Conservation (phyloP, 2,888 invertebrate species). For the Temnothorax ravouxi region DNA sequence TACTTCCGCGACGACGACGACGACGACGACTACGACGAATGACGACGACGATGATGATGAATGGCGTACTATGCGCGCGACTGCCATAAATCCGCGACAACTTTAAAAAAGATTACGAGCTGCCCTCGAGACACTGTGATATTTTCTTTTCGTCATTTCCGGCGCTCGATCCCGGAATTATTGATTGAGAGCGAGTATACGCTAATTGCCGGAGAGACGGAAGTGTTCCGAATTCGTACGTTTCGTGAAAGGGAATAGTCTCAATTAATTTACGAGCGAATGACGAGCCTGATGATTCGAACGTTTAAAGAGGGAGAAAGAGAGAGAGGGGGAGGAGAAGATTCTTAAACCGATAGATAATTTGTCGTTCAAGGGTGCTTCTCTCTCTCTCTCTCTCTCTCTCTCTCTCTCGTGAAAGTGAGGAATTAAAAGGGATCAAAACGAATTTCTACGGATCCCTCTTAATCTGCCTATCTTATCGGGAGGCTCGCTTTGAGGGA, state of each 20-base stretch:
- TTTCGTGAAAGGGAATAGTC: conserved; percentile 7
- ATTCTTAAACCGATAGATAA: background rate
- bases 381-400: too few species aligned
- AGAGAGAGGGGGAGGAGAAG: too few species aligned
- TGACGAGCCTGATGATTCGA: background rate
- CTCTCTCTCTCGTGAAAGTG: background rate
- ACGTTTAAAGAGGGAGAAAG: background rate
- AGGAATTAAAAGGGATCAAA: conserved; percentile 17
- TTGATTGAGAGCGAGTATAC: conserved; percentile 31
- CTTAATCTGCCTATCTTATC: background rate
- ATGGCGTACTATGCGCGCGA: conserved; percentile 21
- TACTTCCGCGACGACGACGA: conserved; percentile 33
- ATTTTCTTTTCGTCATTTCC: conserved; percentile 47
- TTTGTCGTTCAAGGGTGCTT: conserved; percentile 3
- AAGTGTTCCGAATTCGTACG: conserved; percentile 29
- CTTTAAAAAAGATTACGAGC: conserved; percentile 46
- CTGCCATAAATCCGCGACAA: conserved; percentile 43
- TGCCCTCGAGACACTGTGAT: conserved; percentile 54
- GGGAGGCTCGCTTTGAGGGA: conserved; percentile 12
- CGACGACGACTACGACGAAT: conserved; percentile 6
- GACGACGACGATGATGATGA: background rate
- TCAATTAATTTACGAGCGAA: conserved; percentile 28
- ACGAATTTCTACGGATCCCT: conserved; percentile 10
- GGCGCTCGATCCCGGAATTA: conserved; percentile 27
- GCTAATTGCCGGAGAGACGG: conserved; percentile 10